Evolutionary conservation across 2,797 vertebrate genomes (phyloP).

Genomic region (Acanthurus tractus): DNA sequence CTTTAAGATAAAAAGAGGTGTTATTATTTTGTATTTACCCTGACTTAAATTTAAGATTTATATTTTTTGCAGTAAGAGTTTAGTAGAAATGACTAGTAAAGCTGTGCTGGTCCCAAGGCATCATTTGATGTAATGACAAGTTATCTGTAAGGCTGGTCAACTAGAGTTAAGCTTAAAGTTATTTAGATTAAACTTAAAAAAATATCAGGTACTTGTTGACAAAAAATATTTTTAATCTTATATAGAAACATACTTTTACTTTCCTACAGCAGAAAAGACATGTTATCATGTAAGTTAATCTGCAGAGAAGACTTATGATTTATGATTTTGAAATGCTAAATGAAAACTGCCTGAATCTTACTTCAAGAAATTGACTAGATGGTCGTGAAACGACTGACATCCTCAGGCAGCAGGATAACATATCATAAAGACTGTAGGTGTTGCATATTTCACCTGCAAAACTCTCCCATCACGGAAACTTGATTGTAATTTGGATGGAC

Average conservation of each 20-base stretch:
- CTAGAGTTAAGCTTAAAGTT: not conserved
- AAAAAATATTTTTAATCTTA: not conserved
- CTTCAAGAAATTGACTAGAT: not conserved
- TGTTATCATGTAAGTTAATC: not conserved
- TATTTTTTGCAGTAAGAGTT: not conserved
- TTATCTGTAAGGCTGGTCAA: not conserved
- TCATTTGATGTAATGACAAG: not conserved
- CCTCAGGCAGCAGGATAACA: not conserved
- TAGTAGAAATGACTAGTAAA: not conserved
- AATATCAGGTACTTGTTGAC: not conserved
- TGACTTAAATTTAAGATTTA: not conserved
- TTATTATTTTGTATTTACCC: not conserved
- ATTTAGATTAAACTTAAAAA: not conserved
- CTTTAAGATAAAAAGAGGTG: not conserved
- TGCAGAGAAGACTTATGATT: not conserved
- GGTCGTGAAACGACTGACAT: not conserved
- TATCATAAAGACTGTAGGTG: not conserved
- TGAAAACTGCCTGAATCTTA: not conserved
- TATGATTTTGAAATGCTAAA: conserved; percentile 8
- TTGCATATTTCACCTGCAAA: not conserved
- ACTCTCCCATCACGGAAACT: not conserved
- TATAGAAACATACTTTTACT: too few relatives aligned
- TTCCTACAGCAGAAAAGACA: not conserved
- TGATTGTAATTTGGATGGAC: not conserved
- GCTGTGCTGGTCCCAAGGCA: conserved; percentile 12